Conservation (phyloP, 2,113 vertebrate species). For the Pelodiscus sinensis region DNA sequence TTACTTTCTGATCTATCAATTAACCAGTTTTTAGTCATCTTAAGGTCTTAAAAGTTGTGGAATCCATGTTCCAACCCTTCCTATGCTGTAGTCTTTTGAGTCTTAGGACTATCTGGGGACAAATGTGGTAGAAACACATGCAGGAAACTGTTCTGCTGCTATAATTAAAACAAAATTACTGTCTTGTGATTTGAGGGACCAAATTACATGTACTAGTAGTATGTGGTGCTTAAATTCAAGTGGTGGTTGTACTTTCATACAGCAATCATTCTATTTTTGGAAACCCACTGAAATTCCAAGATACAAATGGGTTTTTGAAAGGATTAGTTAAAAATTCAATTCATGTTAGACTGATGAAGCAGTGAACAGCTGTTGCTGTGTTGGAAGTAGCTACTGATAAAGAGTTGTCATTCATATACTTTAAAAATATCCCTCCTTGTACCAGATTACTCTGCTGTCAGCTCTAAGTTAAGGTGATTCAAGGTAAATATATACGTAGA, state of each 20-base stretch:
- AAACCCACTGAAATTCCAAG: constrained; percentile 77
- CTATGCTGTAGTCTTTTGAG: not conserved
- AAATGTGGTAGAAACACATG: not conserved
- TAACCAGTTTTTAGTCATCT: not conserved
- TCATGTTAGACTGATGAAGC: constrained; percentile 75
- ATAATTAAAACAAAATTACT: constrained; percentile 18
- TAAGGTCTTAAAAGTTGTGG: not conserved
- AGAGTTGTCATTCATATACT: constrained; percentile 74
- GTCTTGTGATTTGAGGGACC: constrained; percentile 66
- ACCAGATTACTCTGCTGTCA: not conserved
- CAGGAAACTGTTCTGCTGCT: constrained; percentile 27
- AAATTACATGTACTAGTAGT: constrained; percentile 59
- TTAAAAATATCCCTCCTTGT: not conserved
- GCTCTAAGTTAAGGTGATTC: not conserved
- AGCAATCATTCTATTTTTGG: constrained; percentile 79
- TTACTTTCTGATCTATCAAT: not conserved
- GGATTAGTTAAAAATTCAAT: constrained; percentile 83
- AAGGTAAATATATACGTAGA: not conserved
- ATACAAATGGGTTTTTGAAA: constrained; percentile 82
- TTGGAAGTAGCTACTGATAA: constrained; percentile 81
- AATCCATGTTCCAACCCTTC: not conserved
- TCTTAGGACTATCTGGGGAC: not conserved
- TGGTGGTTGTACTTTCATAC: constrained; percentile 59
- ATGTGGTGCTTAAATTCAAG: constrained; percentile 74
- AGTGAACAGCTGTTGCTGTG: constrained; percentile 80